Evolutionary conservation across 2,888 invertebrate species (phyloP), one percentile per base, ranked within the genome.

Genomic region (Didymodactylos carnosus): DNA sequence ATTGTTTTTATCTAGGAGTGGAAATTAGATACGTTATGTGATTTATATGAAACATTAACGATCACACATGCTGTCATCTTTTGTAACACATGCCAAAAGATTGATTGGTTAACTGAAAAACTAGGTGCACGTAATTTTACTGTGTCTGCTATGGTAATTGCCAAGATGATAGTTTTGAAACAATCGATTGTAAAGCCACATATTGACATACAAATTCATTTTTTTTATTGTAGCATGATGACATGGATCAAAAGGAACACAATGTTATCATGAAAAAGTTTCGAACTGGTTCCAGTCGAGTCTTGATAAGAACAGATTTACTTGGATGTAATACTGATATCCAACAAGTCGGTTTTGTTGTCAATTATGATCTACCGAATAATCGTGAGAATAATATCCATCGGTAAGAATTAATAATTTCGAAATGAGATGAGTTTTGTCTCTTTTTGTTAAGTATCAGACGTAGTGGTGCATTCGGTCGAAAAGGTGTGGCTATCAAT

Each of bases 331-430:
- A 98, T 83, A 98, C 99, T 83, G 98, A 99, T 85, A 98, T 99
- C 73, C 98, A 98, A 85, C 98, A 98, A 86, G 97, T 98, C 41
- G 97, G 97, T 29, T 88, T 99, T 84, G 98, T 98, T 85, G 99
- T 98, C 85, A 98, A 98, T 86, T 99, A 95, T 86, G 98, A 98
- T 87, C 88, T 98, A 86, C 98, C 98, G 78, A 93, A 93, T 78
- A 98, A 98, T 86, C 89, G 97, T 80, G 98, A 98, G 86, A 97
- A 95, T 86, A 99, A 98, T 86, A 98, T 99, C 87, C 98, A 98
- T 87, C 91, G 98, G 95, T 94, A 84, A 78, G 78, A 6, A 40
- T 13, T 11, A 10, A 16, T 14, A 25, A n/a, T n/a, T 8, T 27
- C n/a, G 14, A 25, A 25, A 8, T 19, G 14, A 35, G 16, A 29